Conservation (phyloP, 2,888 invertebrate genomes). For the Tipula confusa region DNA sequence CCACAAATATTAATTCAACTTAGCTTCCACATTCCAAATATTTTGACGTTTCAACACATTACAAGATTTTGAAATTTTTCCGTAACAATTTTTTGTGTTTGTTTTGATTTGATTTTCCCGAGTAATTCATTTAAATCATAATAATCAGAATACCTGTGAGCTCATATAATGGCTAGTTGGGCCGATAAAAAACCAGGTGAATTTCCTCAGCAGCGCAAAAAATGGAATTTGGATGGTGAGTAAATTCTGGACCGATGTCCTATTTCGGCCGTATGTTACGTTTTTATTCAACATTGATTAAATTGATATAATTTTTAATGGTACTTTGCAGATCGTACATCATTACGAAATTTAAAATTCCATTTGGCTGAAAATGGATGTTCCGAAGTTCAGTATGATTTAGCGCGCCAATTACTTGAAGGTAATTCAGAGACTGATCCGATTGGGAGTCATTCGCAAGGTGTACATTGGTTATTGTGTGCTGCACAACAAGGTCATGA, state of each 20-base stretch:
- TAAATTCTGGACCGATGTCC: not conserved
- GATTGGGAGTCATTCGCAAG: constrained; percentile 68
- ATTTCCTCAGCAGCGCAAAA: constrained; percentile 41
- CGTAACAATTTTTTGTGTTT: not conserved
- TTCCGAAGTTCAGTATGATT: constrained; percentile 80
- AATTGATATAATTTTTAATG: not conserved
- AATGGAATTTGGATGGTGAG: constrained; percentile 50
- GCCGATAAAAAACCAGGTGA: constrained; percentile 46
- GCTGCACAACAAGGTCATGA: constrained; percentile 89
- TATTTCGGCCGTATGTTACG: not conserved
- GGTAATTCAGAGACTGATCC: constrained; percentile 62
- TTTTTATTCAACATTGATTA: constrained; percentile 28
- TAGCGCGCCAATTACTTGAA: constrained; percentile 77
- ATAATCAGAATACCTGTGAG: not conserved
- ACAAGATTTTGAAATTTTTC: not conserved
- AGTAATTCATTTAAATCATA: not conserved
- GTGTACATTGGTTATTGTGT: constrained; percentile 86
- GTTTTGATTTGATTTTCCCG: not conserved
- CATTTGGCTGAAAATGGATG: constrained; percentile 85
- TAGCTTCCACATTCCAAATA: not conserved
- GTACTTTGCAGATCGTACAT: constrained; percentile 44
- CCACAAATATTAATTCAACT: not conserved
- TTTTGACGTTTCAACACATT: not conserved
- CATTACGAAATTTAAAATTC: constrained; percentile 51
- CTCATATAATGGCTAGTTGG: constrained; percentile 47